Evolutionary conservation across 1,140 invertebrate species (phyloP).

Genomic region (Phortica variegata): DNA sequence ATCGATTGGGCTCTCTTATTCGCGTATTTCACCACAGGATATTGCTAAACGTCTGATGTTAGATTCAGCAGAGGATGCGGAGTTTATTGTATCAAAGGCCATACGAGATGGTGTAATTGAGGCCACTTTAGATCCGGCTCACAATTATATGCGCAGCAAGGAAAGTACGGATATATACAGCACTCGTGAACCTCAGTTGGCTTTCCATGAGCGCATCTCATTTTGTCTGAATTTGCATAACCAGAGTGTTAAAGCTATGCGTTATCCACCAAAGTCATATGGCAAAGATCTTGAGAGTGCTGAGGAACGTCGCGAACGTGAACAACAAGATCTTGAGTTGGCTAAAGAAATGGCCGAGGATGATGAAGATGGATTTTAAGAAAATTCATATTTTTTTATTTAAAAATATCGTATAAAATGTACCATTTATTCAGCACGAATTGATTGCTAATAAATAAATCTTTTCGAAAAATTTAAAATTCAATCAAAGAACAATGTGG

Average conservation of each 20-base stretch:
- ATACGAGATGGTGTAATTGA: slow-evolving; percentile 99
- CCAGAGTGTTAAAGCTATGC: slow-evolving; percentile 97
- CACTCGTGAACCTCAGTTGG: slow-evolving; percentile 92
- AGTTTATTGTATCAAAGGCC: slow-evolving; percentile 99
- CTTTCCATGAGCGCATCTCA: slow-evolving; percentile 96
- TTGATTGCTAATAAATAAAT: too few relatives aligned
- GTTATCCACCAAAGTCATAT: slow-evolving; percentile 98
- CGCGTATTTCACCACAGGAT: slow-evolving; percentile 91
- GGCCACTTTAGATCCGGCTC: slow-evolving; percentile 92
- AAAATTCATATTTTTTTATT: slow-evolving; percentile 1
- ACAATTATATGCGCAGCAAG: slow-evolving; percentile 95
- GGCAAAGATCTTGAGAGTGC: slow-evolving; percentile 97
- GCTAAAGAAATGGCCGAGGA: slow-evolving; percentile 99
- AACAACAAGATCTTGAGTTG: slow-evolving; percentile 95
- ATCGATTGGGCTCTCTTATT: slow-evolving; percentile 96
- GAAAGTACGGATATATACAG: slow-evolving; percentile 97
- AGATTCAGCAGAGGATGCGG: slow-evolving; percentile 95
- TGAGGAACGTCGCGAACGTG: slow-evolving; percentile 91
- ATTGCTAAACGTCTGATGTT: slow-evolving; percentile 92
- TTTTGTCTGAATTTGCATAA: slow-evolving; percentile 98
- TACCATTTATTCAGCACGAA: too few relatives aligned
- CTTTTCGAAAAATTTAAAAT: too few relatives aligned
- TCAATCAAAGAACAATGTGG: too few relatives aligned
- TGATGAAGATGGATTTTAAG: slow-evolving; percentile 87
- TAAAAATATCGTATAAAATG: slow-evolving; percentile 11